These are phyloP conservation scores for Metaphire vulgaris DNA, from an alignment of 1,140 invertebrate genomes.

Conservation along the genomic window DNA sequence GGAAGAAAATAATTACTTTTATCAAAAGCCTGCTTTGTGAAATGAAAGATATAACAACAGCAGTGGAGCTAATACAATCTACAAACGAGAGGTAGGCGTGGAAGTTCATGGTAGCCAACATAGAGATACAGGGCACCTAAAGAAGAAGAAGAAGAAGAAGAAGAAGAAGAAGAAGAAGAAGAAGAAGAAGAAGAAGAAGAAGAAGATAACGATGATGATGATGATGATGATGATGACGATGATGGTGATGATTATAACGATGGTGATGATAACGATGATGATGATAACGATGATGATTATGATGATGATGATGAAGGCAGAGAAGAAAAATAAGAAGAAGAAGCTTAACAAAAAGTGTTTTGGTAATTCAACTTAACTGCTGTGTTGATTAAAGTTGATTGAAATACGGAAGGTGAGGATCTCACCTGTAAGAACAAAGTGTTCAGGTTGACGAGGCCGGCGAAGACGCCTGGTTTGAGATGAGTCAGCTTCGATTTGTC, in stretches of 20 bases:
- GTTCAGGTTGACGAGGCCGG: not conserved
- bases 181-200: not conserved
- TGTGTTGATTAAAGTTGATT: no score
- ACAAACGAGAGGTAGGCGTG: no score
- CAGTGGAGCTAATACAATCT: no score
- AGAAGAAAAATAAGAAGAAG: not conserved
- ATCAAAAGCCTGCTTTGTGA: no score
- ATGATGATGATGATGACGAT: not conserved
- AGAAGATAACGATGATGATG: not conserved
- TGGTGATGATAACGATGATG: not conserved
- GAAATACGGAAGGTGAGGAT: no score
- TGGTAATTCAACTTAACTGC: no score
- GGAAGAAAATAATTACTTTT: no score
- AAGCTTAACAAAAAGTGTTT: not conserved
- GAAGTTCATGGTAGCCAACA: no score
- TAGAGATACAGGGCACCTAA: no score
- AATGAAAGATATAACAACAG: no score
- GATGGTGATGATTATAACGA: not conserved
- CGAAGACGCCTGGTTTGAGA: not conserved
- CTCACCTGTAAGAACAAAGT: constrained; percentile 7
- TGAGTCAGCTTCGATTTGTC: constrained; percentile 21
- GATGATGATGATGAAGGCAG: not conserved
- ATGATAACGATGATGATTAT: not conserved
- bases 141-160: not conserved
- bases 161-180: not conserved